Evolutionary conservation across 2,113 vertebrate genomes (phyloP).

Genomic region (Salminus brasiliensis): DNA sequence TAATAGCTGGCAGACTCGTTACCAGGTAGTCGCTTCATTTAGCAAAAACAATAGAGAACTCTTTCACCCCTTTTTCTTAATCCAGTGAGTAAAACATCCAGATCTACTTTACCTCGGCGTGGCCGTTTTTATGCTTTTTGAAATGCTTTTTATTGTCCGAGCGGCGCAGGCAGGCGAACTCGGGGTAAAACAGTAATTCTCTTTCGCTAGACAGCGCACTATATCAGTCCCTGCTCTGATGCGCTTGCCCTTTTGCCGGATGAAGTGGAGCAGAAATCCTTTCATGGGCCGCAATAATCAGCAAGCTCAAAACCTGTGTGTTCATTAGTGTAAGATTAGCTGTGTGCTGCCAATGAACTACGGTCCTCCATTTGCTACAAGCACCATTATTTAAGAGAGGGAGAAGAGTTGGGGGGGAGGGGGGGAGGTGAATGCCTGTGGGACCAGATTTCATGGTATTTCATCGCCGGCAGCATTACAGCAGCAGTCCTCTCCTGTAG

Average conservation of each 20-base stretch:
- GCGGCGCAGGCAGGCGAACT: not conserved
- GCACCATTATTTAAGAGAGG: not conserved
- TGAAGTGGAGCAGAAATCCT: not conserved
- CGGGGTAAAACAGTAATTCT: not conserved
- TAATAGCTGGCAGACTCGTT: too few species aligned
- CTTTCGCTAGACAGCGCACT: not conserved
- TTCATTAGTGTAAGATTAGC: not conserved
- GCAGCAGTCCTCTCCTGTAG: too few species aligned
- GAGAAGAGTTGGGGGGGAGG: not conserved
- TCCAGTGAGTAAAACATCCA: not conserved
- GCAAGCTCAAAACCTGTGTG: not conserved
- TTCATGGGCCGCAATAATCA: not conserved
- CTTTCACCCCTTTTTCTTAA: not conserved
- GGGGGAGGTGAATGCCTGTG: not conserved
- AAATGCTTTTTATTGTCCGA: not conserved
- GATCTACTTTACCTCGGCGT: not conserved
- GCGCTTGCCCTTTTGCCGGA: not conserved
- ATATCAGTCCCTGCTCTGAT: not conserved
- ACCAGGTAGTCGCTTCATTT: too few species aligned
- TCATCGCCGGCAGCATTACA: too few species aligned
- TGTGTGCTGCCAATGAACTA: not conserved
- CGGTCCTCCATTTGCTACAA: not conserved
- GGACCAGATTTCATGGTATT: too few species aligned
- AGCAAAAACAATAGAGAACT: too few species aligned
- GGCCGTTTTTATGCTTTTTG: not conserved